Conservation (phyloP, 2,113 vertebrate species). For the Heterotilapia buettikoferi region DNA sequence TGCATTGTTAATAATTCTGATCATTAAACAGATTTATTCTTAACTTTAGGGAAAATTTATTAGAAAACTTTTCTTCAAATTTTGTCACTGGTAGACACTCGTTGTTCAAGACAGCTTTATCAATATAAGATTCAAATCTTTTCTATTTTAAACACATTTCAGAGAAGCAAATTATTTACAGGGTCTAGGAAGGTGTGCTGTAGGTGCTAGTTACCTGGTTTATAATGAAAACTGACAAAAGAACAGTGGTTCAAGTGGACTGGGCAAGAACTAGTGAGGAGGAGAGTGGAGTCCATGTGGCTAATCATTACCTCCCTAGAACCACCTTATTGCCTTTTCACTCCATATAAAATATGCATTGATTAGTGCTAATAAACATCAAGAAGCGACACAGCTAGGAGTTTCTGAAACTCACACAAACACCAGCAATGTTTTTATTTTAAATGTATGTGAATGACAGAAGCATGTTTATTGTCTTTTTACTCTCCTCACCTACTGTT, state of each 20-base stretch:
- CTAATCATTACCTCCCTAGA: conserved; percentile 32
- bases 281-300: neutral
- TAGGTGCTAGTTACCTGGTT: neutral
- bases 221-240: neutral
- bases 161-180: neutral
- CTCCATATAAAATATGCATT: conserved; percentile 15
- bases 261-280: neutral
- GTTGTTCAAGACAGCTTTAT: neutral
- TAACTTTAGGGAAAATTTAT: neutral
- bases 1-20: neutral
- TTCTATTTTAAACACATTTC: neutral
- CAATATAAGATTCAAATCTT: neutral
- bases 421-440: neutral
- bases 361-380: conserved; percentile 1
- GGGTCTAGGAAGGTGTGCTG: neutral
- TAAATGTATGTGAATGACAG: neutral
- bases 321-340: conserved; percentile 23
- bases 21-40: neutral
- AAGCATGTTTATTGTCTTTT: conserved; percentile 1
- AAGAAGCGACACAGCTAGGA: neutral
- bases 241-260: neutral
- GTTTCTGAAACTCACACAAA: neutral
- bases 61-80: neutral
- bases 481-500: neutral
- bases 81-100: neutral